Evolutionary conservation across 2,113 vertebrate species (phyloP), one percentile per base, ranked within the genome.

Genomic region (Thamnophis sirtalis): DNA sequence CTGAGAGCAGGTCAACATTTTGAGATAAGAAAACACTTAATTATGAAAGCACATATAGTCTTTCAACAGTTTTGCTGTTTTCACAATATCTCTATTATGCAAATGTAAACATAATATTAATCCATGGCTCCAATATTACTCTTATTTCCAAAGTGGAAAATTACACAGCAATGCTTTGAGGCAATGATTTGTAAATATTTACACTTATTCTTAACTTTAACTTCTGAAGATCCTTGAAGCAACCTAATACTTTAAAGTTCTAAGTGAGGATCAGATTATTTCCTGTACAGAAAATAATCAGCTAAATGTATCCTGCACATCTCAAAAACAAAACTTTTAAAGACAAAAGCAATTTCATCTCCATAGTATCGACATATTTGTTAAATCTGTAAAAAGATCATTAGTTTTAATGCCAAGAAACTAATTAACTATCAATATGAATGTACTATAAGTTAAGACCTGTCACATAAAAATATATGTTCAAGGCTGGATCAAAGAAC

Each of bases 181-280:
- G 53, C 28, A 80, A 88, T 17, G 33, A n/a, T 55, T 63, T 91
- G 86, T 49, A 91, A 91, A 88, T 91, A 91, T 88, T 88, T 63
- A 88, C 33, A 63, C 55, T 91, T 1, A 22, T 51, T 33, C 85
- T 84, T 93, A 91, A 91, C 48, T 33, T 93, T 63, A 89, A 84
- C 48, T 91, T 26, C 4, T 33, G 26, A 90, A 24, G 19, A 85
- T 80, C 13, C 48, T 56, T 60, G 15, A 87, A 54, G 87, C 43
- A 89, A 88, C 84, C 53, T 43, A 28, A 56, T 38, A 43, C 73
- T 80, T 33, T 92, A 49, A 56, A 92, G 9, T 80, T 88, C 86
- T 21, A 49, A 55, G 24, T 49, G 24, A 88, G 33, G 73, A 80
- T 19, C 4, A 51, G 26, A 84, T 87, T 56, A 48, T 93, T 88